These are phyloP conservation scores for Microchrysa polita DNA, from an alignment of 2,888 invertebrate species.

Conservation along the genomic window DNA sequence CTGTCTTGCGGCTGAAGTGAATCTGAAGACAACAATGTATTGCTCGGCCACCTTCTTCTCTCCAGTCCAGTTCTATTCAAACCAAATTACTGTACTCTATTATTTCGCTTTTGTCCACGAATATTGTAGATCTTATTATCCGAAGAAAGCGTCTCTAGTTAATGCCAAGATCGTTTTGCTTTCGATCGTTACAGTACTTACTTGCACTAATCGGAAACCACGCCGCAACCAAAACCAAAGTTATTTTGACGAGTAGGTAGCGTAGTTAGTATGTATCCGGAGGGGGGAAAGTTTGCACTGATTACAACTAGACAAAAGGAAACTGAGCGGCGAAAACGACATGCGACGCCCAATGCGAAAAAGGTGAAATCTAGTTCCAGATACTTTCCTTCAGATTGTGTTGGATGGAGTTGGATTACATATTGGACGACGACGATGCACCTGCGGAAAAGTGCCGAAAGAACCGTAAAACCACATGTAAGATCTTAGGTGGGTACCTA, in stretches of 20 bases:
- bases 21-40: not conserved
- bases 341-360: not conserved
- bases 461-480: constrained; percentile 24
- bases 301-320: not conserved
- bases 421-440: not conserved
- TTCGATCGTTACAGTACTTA: too few relatives aligned
- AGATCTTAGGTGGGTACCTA: not conserved
- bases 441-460: constrained; percentile 26
- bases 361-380: constrained; percentile 23
- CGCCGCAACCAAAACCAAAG: not conserved
- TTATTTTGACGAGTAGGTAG: too few relatives aligned
- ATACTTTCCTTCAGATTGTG: constrained; percentile 25
- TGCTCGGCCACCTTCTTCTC: too few relatives aligned
- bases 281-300: constrained; percentile 20
- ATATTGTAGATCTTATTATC: not conserved
- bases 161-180: too few relatives aligned
- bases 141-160: not conserved
- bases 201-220: not conserved
- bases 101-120: not conserved
- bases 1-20: constrained; percentile 23
- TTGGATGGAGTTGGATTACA: not conserved
- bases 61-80: constrained; percentile 11
- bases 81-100: constrained; percentile 5
- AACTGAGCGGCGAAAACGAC: not conserved
- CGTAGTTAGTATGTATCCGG: not conserved